A percentile compares a stretch with the other conserved stretches of the same genome.
Evolutionary conservation across 2,797 vertebrate genomes (phyloP).

Genomic region (Gambelia wislizenii): DNA sequence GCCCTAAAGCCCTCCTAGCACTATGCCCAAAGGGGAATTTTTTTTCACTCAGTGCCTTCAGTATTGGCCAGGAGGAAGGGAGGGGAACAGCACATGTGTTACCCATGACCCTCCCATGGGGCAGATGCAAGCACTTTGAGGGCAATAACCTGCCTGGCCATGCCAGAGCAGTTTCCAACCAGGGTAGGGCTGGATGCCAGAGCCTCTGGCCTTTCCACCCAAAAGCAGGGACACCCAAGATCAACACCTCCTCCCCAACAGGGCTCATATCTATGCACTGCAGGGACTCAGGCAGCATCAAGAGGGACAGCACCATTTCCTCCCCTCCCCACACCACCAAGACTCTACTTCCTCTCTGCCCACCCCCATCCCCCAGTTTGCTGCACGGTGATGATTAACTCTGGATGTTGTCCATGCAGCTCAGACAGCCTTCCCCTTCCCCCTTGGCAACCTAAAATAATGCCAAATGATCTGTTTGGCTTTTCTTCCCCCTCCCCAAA

Average conservation of each 20-base stretch:
- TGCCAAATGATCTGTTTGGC: conserved; percentile 6
- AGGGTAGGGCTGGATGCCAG: conserved; percentile 30
- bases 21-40: conserved; percentile 61
- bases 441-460: not conserved
- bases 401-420: not conserved
- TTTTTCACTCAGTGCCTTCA: conserved; percentile 76
- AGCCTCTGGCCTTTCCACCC: conserved; percentile 40
- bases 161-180: conserved; percentile 29
- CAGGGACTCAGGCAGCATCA: not conserved
- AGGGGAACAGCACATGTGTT: conserved; percentile 38
- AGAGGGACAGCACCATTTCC: not conserved
- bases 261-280: conserved; percentile 24
- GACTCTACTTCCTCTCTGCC: not conserved
- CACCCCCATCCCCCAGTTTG: not conserved
- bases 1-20: conserved; percentile 73
- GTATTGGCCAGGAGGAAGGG: conserved; percentile 59
- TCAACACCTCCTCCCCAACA: conserved; percentile 8
- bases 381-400: not conserved
- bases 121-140: conserved; percentile 48
- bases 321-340: not conserved
- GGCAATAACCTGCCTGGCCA: conserved; percentile 36
- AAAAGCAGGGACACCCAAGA: conserved; percentile 22
- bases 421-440: not conserved
- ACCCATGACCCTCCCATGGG: conserved; percentile 23
- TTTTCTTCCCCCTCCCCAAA: too few relatives aligned